Conservation (phyloP, 2,888 invertebrate genomes). For the Brachylomia viminalis region DNA sequence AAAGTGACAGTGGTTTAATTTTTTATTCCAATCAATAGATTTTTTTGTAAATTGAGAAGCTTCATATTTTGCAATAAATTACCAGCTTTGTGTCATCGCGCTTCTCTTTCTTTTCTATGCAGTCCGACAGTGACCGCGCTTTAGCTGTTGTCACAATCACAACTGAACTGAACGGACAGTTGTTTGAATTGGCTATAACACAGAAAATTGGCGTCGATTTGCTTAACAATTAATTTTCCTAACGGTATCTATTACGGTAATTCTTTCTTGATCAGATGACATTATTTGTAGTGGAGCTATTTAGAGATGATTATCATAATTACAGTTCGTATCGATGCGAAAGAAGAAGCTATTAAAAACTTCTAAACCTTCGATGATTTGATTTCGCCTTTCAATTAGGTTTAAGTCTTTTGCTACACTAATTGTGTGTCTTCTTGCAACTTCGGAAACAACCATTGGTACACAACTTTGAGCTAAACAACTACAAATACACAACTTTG, state of each 20-base stretch:
- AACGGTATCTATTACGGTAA: background rate
- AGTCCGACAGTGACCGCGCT: too few species aligned
- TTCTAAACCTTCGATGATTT: background rate
- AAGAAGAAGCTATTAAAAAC: background rate
- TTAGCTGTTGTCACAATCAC: too few species aligned
- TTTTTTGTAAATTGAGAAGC: too few species aligned
- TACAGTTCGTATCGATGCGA: background rate
- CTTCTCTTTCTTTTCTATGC: too few species aligned
- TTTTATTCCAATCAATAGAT: too few species aligned
- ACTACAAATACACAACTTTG: background rate
- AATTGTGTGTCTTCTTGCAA: background rate
- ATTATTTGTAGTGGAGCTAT: background rate
- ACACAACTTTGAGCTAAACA: conserved; percentile 20
- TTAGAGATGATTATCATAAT: background rate
- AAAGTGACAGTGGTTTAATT: too few species aligned
- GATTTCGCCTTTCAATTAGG: conserved; percentile 6
- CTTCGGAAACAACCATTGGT: background rate
- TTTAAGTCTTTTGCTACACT: background rate
- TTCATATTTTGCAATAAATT: too few species aligned
- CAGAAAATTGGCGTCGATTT: background rate
- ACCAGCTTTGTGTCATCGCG: too few species aligned
- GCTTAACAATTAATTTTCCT: background rate
- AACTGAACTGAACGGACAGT: background rate
- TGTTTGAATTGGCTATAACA: background rate
- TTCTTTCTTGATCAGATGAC: background rate